phyloP scores from a whole-genome alignment of 2,888 invertebrate genomes.

The Chrysina gloriosa region DNA sequence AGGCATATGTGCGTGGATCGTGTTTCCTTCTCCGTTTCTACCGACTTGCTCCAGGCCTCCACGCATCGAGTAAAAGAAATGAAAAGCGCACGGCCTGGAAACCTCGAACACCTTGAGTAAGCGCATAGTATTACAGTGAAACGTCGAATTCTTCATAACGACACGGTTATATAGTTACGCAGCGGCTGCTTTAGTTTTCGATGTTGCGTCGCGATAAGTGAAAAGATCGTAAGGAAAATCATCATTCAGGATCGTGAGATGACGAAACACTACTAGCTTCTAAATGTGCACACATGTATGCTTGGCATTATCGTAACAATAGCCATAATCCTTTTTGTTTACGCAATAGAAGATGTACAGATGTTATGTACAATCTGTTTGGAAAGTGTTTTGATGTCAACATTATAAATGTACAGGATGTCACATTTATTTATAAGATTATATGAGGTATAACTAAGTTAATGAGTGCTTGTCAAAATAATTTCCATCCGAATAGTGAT shows the following conservation, averaged over 20 bases:
- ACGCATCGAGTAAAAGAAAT: conserved; percentile 8
- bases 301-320: not conserved
- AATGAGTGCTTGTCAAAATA: no score
- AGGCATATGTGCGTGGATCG: not conserved
- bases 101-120: conserved; percentile 21
- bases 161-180: conserved; percentile 5
- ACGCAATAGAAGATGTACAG: not conserved
- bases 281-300: not conserved
- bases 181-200: no score
- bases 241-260: not conserved
- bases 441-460: no score
- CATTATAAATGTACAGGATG: no score
- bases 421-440: no score
- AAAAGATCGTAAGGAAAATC: not conserved
- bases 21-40: conserved; percentile 8
- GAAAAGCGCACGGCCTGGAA: not conserved
- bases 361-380: not conserved
- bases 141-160: not conserved
- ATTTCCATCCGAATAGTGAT: no score
- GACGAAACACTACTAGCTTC: not conserved
- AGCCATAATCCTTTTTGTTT: not conserved
- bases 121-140: conserved; percentile 23
- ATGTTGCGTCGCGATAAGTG: not conserved
- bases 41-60: not conserved
- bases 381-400: no score